phyloP scores from a whole-genome alignment of 2,113 vertebrate species.

The Spilogale gracilis region DNA sequence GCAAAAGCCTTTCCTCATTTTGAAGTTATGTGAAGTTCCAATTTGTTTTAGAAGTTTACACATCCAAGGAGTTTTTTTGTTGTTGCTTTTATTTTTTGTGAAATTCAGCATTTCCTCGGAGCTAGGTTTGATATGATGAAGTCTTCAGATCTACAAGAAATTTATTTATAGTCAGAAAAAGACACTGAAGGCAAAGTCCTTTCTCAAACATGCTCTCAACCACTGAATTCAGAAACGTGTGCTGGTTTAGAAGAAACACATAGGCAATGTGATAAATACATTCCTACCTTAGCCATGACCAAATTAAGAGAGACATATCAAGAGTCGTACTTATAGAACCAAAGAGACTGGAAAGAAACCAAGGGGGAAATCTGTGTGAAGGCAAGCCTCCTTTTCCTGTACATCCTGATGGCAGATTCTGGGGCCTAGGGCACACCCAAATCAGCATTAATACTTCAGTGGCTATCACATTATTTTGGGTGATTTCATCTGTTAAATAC shows the following conservation, averaged over 20 bases:
- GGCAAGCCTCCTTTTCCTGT: not conserved
- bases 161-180: conserved; percentile 8
- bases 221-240: not conserved
- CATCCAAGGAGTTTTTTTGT: not conserved
- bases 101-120: conserved; percentile 57
- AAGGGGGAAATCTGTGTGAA: not conserved
- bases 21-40: conserved; percentile 24
- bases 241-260: conserved; percentile 12
- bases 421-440: not conserved
- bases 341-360: not conserved
- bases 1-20: conserved; percentile 40
- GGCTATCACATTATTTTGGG: not conserved
- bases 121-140: not conserved
- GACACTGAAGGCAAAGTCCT: not conserved
- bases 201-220: not conserved
- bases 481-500: conserved; percentile 43
- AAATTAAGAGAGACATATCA: not conserved
- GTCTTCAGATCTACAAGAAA: conserved; percentile 32
- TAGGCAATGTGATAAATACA: not conserved
- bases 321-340: not conserved
- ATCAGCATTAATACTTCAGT: not conserved
- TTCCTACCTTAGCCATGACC: not conserved
- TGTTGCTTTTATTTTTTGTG: not conserved
- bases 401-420: too few species aligned
- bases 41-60: conserved; percentile 30